These are phyloP conservation scores for Dreissena rostriformis DNA, from an alignment of 1,140 invertebrate species.

Conservation along the genomic window DNA sequence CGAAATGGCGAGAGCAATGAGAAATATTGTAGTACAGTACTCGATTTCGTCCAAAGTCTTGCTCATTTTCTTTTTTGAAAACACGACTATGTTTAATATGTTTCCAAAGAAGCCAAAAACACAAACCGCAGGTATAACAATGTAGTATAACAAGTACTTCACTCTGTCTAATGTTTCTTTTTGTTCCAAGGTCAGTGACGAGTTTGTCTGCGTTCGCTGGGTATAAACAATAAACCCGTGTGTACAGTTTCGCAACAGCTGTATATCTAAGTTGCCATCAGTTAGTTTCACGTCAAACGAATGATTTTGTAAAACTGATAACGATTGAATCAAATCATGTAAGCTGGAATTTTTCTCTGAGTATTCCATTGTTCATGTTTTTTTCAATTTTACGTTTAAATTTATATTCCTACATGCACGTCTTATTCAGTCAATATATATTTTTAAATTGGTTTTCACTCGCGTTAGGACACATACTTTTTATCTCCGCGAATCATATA, in stretches of 20 bases:
- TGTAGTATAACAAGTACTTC: slow-evolving; percentile 60
- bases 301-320: not conserved
- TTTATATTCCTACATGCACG: no score
- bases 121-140: slow-evolving; percentile 70
- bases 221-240: not conserved
- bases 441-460: no score
- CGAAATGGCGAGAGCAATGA: slow-evolving; percentile 69
- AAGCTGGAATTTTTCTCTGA: no score
- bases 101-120: slow-evolving; percentile 74
- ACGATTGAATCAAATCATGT: no score
- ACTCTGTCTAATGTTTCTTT: slow-evolving; percentile 37
- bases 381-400: no score
- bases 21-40: slow-evolving; percentile 69
- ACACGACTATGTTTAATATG: slow-evolving; percentile 70
- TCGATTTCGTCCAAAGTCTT: slow-evolving; percentile 66
- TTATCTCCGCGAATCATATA: no score
- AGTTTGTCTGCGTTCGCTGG: not conserved
- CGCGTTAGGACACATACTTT: no score
- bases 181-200: slow-evolving; percentile 24
- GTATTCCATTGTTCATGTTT: no score
- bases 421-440: no score
- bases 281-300: not conserved
- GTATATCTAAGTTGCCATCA: not conserved
- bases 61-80: slow-evolving; percentile 67
- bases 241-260: not conserved